phyloP scores from a whole-genome alignment of 2,113 vertebrate species.

The Stomatorhinus ivindoensis region DNA sequence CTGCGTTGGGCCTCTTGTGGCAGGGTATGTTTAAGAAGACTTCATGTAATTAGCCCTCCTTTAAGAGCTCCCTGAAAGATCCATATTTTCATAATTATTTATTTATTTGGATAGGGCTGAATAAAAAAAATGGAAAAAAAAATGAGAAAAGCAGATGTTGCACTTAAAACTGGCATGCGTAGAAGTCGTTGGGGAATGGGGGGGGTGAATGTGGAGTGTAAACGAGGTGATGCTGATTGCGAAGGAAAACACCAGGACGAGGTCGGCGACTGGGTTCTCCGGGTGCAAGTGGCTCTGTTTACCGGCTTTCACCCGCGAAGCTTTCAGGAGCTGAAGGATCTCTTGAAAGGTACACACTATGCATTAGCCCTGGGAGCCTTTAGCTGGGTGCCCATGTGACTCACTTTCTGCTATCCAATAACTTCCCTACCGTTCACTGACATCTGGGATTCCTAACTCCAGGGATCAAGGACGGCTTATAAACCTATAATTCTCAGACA shows the following conservation, averaged over 20 bases:
- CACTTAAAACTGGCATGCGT: background rate
- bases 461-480: background rate
- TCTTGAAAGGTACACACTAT: background rate
- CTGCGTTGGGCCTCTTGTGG: conserved; percentile 25
- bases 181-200: background rate
- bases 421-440: background rate
- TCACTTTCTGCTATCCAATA: background rate
- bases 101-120: conserved; percentile 3
- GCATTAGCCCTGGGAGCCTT: background rate
- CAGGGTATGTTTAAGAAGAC: conserved; percentile 4
- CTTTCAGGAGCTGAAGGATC: background rate
- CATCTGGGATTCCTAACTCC: background rate
- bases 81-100: conserved; percentile 7
- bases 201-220: background rate
- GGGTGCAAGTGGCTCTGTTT: background rate
- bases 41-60: background rate
- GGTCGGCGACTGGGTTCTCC: background rate
- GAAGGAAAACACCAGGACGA: background rate
- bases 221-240: background rate
- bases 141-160: background rate
- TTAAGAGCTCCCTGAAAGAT: background rate
- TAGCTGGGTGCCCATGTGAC: background rate
- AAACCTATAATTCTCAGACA: background rate
- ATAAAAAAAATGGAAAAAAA: background rate
- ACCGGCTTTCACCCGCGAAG: background rate